These are phyloP conservation scores for Caenorhabditis wallacei DNA, from an alignment of 2,888 invertebrate species.

Conservation along the genomic window DNA sequence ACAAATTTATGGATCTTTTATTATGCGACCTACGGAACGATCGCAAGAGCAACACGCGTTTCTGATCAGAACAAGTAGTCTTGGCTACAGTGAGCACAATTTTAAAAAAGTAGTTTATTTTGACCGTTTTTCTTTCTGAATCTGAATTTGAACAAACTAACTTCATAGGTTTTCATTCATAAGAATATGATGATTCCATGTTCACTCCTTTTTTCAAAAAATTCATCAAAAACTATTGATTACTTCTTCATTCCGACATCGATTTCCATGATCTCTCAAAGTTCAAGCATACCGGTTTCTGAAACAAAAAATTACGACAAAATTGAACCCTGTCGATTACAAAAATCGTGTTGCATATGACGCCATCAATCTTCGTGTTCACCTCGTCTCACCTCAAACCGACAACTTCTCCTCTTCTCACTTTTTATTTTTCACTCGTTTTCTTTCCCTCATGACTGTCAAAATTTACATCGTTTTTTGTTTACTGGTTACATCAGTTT, in stretches of 20 bases:
- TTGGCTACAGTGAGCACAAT: background rate
- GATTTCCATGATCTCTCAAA: constrained; percentile 29
- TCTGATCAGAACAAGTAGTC: background rate
- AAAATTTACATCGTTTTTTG: constrained; percentile 38
- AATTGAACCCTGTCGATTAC: constrained; percentile 47
- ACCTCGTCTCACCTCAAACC: constrained; percentile 31
- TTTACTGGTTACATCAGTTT: constrained; percentile 21
- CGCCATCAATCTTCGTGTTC: constrained; percentile 57
- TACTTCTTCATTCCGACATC: no score
- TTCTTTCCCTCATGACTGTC: constrained; percentile 39
- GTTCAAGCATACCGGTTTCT: constrained; percentile 33
- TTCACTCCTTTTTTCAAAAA: constrained; percentile 4
- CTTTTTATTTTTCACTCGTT: background rate
- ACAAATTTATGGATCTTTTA: constrained; percentile 51
- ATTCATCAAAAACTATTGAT: no score
- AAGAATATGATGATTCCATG: no score
- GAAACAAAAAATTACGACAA: background rate
- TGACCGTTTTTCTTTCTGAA: background rate
- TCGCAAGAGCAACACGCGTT: constrained; percentile 37
- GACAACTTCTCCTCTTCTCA: constrained; percentile 19
- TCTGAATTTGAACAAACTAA: no score
- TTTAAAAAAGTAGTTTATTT: background rate
- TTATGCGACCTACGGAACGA: constrained; percentile 52
- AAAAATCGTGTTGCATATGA: constrained; percentile 48
- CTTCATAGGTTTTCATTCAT: no score